phyloP scores from a whole-genome alignment of 2,888 invertebrate genomes.

The Caenorhabditis panamensis region DNA sequence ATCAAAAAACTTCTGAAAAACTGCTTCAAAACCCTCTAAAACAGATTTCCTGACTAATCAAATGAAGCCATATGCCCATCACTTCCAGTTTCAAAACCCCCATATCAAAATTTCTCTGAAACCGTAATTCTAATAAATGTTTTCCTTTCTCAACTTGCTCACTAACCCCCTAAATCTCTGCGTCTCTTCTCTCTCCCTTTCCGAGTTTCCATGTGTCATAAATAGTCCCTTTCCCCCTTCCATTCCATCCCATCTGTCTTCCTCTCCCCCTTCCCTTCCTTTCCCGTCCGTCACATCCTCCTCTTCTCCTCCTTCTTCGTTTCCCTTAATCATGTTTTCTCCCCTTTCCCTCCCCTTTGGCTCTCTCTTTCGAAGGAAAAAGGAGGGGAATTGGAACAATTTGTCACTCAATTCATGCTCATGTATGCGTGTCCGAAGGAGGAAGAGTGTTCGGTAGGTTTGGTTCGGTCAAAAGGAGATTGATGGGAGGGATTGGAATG shows the following conservation, averaged over 20 bases:
- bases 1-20: too few species aligned
- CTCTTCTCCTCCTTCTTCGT: too few species aligned
- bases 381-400: constrained; percentile 3
- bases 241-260: constrained; percentile 35
- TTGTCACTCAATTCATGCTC: constrained; percentile 21
- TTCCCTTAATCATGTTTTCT: constrained; percentile 43
- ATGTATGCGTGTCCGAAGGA: neutral
- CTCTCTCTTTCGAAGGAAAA: neutral
- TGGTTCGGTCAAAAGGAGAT: neutral
- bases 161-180: neutral
- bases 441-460: too few species aligned
- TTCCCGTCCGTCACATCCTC: too few species aligned
- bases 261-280: too few species aligned
- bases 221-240: neutral
- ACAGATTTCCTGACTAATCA: too few species aligned
- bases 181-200: neutral
- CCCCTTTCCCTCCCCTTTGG: neutral
- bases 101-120: too few species aligned
- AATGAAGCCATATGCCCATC: too few species aligned
- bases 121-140: too few species aligned
- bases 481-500: too few species aligned
- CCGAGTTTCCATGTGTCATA: constrained; percentile 1
- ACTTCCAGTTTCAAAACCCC: too few species aligned
- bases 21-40: too few species aligned
- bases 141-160: neutral